Evolutionary conservation across 2,888 invertebrate species (phyloP).

Genomic region (Sinelater perroti): DNA sequence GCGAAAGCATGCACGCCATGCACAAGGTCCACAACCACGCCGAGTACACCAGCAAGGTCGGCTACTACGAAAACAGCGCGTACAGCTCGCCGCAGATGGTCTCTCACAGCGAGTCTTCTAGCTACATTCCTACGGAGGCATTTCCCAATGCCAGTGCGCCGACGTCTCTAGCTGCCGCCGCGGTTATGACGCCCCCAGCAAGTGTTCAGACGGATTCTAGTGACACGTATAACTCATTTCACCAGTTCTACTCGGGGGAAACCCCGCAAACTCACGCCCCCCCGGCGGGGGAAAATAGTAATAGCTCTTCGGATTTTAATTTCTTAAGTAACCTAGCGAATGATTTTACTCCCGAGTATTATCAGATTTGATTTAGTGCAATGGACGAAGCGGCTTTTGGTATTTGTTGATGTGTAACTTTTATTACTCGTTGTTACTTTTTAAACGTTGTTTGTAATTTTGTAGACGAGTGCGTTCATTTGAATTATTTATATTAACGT

Average conservation of each 20-base stretch:
- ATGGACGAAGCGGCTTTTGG: constrained; percentile 49
- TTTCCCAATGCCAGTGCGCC: constrained; percentile 60
- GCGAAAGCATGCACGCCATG: constrained; percentile 53
- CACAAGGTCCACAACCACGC: constrained; percentile 52
- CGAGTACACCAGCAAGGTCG: constrained; percentile 56
- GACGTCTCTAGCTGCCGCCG: constrained; percentile 62
- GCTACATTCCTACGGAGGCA: constrained; percentile 62
- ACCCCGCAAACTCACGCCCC: constrained; percentile 53
- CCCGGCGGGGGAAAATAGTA: constrained; percentile 79
- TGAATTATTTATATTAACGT: too few species aligned
- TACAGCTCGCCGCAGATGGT: constrained; percentile 58
- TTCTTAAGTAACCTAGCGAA: constrained; percentile 92
- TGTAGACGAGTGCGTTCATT: constrained; percentile 4
- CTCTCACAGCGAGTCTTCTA: constrained; percentile 62
- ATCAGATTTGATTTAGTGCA: constrained; percentile 70
- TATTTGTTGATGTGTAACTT: constrained; percentile 38
- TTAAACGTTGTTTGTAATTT: constrained; percentile 30
- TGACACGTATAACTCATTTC: constrained; percentile 75
- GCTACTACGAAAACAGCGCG: constrained; percentile 67
- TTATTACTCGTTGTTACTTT: constrained; percentile 36
- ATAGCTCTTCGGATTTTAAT: constrained; percentile 93
- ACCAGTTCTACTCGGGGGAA: constrained; percentile 72
- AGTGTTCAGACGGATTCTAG: constrained; percentile 68
- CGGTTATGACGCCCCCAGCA: constrained; percentile 69
- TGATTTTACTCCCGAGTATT: constrained; percentile 93